Conservation (phyloP, 2,797 vertebrate species). For the Acanthornis magna region DNA sequence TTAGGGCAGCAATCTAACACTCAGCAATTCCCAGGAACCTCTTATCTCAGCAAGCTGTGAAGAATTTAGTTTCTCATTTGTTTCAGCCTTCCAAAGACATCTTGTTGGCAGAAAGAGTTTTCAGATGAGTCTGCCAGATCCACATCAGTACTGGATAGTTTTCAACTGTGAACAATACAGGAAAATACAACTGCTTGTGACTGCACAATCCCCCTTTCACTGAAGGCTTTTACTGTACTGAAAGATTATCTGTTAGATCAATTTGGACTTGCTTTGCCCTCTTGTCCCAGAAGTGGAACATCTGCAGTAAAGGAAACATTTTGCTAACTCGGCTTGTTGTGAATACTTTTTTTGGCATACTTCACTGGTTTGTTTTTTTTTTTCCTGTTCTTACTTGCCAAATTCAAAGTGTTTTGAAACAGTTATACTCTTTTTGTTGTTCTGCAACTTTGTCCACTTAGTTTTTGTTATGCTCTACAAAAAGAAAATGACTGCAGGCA, state of each 20-base stretch:
- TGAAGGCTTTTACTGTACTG: background rate
- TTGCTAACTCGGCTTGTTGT: conserved; percentile 10
- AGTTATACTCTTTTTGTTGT: background rate
- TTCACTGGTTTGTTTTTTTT: background rate
- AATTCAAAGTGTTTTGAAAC: conserved; percentile 6
- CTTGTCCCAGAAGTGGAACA: background rate
- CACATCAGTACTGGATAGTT: conserved; percentile 44
- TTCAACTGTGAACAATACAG: conserved; percentile 39
- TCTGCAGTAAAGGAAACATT: background rate
- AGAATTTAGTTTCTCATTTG: conserved; percentile 67
- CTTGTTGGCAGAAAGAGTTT: conserved; percentile 50
- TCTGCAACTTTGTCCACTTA: background rate
- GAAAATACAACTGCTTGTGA: background rate
- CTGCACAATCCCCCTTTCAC: background rate
- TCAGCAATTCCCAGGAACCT: conserved; percentile 63
- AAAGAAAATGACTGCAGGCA: background rate
- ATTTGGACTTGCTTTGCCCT: background rate
- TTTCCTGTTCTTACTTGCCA: background rate
- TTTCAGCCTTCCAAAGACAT: conserved; percentile 68
- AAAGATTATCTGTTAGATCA: conserved; percentile 19
- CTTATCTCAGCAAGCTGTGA: conserved; percentile 71
- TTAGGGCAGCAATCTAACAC: conserved; percentile 68
- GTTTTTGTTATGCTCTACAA: background rate
- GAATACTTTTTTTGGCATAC: conserved; percentile 6
- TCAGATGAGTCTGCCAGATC: conserved; percentile 49